phyloP scores from a whole-genome alignment of 2,888 invertebrate genomes.

The Pammene fasciana region DNA sequence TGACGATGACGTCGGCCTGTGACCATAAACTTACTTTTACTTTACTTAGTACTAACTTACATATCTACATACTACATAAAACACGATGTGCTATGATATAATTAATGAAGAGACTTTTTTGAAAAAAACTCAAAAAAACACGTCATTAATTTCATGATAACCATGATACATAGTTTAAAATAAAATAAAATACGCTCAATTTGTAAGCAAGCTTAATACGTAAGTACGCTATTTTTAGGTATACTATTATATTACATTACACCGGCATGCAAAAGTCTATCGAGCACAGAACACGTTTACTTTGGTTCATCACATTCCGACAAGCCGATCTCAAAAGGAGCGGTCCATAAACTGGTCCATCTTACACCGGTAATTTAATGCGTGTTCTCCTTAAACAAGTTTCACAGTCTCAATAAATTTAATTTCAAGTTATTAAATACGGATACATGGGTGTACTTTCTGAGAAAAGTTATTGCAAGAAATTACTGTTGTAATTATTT shows the following conservation, averaged over 20 bases:
- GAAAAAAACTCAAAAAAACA: too few species aligned
- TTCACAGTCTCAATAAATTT: constrained; percentile 11
- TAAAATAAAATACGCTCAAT: neutral
- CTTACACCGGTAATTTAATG: constrained; percentile 28
- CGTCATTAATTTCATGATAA: too few species aligned
- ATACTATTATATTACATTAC: neutral
- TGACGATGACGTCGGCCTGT: too few species aligned
- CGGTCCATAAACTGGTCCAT: constrained; percentile 30
- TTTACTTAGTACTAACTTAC: too few species aligned
- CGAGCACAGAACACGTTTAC: constrained; percentile 12
- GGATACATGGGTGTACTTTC: neutral
- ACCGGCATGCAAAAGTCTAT: constrained; percentile 1
- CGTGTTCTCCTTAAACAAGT: constrained; percentile 25
- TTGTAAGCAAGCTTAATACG: neutral
- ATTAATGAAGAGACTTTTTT: too few species aligned
- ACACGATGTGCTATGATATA: too few species aligned
- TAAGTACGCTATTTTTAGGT: neutral
- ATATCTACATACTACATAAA: too few species aligned
- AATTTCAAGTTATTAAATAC: constrained; percentile 16
- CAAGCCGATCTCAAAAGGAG: constrained; percentile 33
- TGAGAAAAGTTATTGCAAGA: constrained; percentile 19
- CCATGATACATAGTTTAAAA: too few species aligned
- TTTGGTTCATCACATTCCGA: constrained; percentile 17
- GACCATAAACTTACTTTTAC: too few species aligned
- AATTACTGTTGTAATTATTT: neutral